Base-by-base conservation (phyloP, 2,888 invertebrate genomes). In the Agonopterix alstromeriana region DNA sequence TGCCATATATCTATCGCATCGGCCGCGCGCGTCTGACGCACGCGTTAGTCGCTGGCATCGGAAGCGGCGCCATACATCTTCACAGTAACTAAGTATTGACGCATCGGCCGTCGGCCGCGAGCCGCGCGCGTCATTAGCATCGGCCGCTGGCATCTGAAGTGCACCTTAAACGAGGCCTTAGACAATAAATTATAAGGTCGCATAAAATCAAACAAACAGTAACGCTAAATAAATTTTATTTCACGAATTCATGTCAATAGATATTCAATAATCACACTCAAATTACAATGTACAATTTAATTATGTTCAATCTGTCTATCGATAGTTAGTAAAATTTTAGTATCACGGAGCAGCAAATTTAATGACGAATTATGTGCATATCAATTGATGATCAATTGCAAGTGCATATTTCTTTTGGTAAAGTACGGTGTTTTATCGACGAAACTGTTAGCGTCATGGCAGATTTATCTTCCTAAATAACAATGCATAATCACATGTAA, bases 161-260 rank as follows among this genome's bases (percentile, higher is more conserved):
- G n/a, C n/a, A n/a, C n/a, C n/a, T n/a, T n/a, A n/a, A n/a, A n/a
- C n/a, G n/a, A n/a, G n/a, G n/a, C n/a, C n/a, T n/a, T 17, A 17
- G 17, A 3, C 17, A 17, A 4, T 17, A 17, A 17, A 17, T 17
- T 27, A 27, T 27, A 27, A 27, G 27, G 27, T 27, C 5, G 5
- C 27, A 27, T 27, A 12, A n/a, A 71, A 67, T 65, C 42, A 78
- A 76, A 76, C 66, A 57, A 65, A 61, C 67, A 69, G 65, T 68
- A 79, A 80, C 80, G 79, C 80, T 78, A 78, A 79, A 79, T 80
- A 80, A 75, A 77, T 76, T 79, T 78, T 78, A 79, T 80, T 80
- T 74, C 72, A 63, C 62, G 63, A 64, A 66, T 62, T 63, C 63
- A 75, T 77, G 74, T 77, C 78, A 77, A 77, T 77, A 73, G 69